Conservation (phyloP, 1,140 invertebrate genomes). For the Leguminivora glycinivorella region DNA sequence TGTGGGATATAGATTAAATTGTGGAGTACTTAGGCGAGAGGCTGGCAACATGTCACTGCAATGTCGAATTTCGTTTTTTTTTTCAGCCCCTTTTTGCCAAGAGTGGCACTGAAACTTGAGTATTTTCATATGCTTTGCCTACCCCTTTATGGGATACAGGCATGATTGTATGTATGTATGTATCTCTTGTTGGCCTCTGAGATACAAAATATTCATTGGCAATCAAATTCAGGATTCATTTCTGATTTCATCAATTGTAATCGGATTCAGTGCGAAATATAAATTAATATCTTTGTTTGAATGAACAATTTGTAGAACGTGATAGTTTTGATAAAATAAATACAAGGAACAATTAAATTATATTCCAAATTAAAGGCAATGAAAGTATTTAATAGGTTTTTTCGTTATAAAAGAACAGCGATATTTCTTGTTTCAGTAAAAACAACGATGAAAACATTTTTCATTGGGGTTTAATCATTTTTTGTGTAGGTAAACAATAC, state of each 20-base stretch:
- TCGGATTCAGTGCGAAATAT: neutral
- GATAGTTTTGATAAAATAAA: neutral
- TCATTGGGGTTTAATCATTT: neutral
- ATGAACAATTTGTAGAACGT: neutral
- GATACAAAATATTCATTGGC: neutral
- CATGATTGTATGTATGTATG: too few relatives aligned
- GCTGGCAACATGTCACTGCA: too few relatives aligned
- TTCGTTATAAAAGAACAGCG: neutral
- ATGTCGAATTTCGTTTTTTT: too few relatives aligned
- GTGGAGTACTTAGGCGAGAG: too few relatives aligned
- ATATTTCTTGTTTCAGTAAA: neutral
- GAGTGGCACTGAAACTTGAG: too few relatives aligned
- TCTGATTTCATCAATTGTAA: neutral
- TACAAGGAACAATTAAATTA: neutral
- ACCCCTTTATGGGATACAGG: too few relatives aligned
- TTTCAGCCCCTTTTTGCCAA: too few relatives aligned
- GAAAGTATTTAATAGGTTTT: too few relatives aligned
- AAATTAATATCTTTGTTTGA: neutral
- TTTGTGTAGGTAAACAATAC: neutral
- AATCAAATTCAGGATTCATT: neutral
- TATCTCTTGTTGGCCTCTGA: neutral
- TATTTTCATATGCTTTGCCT: too few relatives aligned
- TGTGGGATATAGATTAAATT: too few relatives aligned
- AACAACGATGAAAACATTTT: neutral
- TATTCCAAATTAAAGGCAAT: neutral